Base-by-base conservation (phyloP, 2,113 vertebrate genomes). In the Caloenas nicobarica region DNA sequence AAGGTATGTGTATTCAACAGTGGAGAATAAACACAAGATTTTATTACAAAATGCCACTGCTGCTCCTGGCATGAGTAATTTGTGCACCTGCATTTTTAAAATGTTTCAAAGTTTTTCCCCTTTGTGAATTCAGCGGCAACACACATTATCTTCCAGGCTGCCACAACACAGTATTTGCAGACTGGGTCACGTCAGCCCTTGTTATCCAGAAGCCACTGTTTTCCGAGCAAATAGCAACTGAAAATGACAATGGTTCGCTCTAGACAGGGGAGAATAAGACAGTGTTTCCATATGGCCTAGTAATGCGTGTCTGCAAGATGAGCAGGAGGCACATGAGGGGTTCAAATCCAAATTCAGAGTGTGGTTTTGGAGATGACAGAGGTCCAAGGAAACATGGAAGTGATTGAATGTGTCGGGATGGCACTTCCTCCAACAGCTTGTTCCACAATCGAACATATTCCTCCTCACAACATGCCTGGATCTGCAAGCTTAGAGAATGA, bases 51-150 rank as follows among this genome's bases (percentile, higher is more conserved):
- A 98, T 98, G 97, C 98, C 98, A 98, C 96, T 84, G 97, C 98
- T 87, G 97, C 97, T 98, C 86, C 94, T 98, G 97, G 98, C 97
- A 96, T 97, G 97, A 98, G 98, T 97, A 98, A 98, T 98, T 98
- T 98, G 98, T 98, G 98, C 98, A 98, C 98, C 98, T 98, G 98
- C 98, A 98, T 98, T 98, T 98, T 98, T 89, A 98, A 98, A 98
- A 97, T 98, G 98, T 98, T 98, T 98, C 98, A 97, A 96, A 98
- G 97, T 98, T 98, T 98, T 95, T 84, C 95, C 96, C 98, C 96
- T 98, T 79, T 79, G 98, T 97, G 98, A 95, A 94, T 98, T 98
- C 91, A 34, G 65, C 6, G 26, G 97, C 97, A 97, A 97, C 96
- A 97, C 86, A 92, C 97, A 96, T 96, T 94, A 95, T 90, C 98